These are phyloP conservation scores for Anoncus sp. DNA, from an alignment of 2,888 invertebrate genomes.

Conservation along the genomic window DNA sequence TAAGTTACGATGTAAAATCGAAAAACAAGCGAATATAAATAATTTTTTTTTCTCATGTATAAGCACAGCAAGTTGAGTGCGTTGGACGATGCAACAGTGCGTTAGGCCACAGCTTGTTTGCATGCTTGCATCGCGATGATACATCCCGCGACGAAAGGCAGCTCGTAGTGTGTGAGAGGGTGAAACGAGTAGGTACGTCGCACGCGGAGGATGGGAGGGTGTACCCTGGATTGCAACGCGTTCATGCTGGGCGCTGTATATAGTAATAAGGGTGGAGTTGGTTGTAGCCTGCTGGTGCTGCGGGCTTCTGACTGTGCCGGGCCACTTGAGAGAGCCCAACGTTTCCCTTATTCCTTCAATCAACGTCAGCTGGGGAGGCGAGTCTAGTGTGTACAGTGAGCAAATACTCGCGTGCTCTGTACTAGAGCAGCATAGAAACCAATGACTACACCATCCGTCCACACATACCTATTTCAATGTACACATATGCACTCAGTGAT, in stretches of 20 bases:
- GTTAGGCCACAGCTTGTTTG: constrained; percentile 44
- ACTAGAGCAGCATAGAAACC: constrained; percentile 80
- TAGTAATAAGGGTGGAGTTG: constrained; percentile 44
- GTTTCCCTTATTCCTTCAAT: constrained; percentile 83
- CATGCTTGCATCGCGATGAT: constrained; percentile 58
- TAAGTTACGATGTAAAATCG: too few species aligned
- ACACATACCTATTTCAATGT: constrained; percentile 46
- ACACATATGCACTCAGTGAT: constrained; percentile 35
- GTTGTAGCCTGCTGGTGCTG: constrained; percentile 45
- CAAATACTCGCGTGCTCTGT: constrained; percentile 81
- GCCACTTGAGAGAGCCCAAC: constrained; percentile 79
- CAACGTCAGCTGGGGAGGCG: constrained; percentile 82
- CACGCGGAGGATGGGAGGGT: constrained; percentile 26
- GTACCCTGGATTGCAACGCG: constrained; percentile 47
- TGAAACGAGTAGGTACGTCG: constrained; percentile 59
- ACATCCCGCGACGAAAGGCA: constrained; percentile 55
- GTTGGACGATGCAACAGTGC: constrained; percentile 38
- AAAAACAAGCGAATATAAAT: constrained; percentile 3
- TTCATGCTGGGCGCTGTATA: constrained; percentile 36
- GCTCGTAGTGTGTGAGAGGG: constrained; percentile 54
- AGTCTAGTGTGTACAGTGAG: constrained; percentile 82
- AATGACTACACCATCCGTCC: constrained; percentile 81
- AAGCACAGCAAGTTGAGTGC: constrained; percentile 32
- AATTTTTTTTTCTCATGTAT: constrained; percentile 28
- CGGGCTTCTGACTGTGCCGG: constrained; percentile 59